Evolutionary conservation across 2,888 invertebrate species (phyloP), one percentile per base, ranked within the genome.

Genomic region (Pelosia muscerda): DNA sequence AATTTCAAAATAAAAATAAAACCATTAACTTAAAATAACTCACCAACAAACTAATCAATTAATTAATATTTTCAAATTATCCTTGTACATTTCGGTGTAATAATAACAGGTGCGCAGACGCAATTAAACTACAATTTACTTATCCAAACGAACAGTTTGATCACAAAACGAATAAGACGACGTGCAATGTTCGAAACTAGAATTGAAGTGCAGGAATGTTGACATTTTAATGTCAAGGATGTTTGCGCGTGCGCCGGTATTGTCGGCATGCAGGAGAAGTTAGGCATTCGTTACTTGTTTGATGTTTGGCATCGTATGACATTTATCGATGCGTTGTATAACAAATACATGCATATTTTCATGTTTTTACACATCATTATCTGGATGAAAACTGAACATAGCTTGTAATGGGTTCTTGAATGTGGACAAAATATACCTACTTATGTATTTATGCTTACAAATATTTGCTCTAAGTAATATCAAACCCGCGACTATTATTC

Each of bases 181-280:
- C 61, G 66, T 69, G 55, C 72, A 67, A 71, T 70, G 71, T 69
- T 74, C 63, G 65, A 76, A 77, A 74, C 81, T 72, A 57, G 70
- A 28, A 73, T 76, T 73, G 76, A 63, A 61, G 49, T 72, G 60
- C 67, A 73, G 85, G 90, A 89, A 90, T 90, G 91, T 82, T 89
- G 91, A 87, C 90, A 90, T 92, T 92, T 90, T 84, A 88, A 88
- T 84, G 88, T 87, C 91, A 91, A 90, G 91, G 92, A 75, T 83
- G 75, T 61, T 66, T 68, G 61, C n/a, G 57, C 69, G 77, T 76
- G 59, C 57, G 60, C 71, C 42, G 60, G 54, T 59, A 56, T 68
- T 68, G 62, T 66, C 15, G 15, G 22, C 56, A 23, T 34, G 59
- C 54, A 26, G 28, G 3, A n/a, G 49, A 58, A 61, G 59, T 25